Evolutionary conservation across 2,797 vertebrate genomes (phyloP), one percentile per base, ranked within the genome.

Genomic region (Setipinna tenuifilis): DNA sequence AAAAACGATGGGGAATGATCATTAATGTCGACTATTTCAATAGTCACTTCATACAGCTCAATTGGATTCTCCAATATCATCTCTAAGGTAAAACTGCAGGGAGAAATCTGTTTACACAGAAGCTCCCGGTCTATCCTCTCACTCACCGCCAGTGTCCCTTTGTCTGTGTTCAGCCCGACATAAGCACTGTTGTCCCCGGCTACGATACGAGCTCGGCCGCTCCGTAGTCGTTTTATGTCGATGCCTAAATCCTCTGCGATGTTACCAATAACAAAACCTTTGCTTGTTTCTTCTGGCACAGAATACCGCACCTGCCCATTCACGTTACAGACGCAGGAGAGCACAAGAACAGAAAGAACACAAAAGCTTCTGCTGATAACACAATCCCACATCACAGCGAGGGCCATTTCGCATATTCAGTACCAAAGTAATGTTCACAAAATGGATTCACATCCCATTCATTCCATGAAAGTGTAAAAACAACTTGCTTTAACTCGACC

Each of bases 11-110:
- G 95, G 19, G 92, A 90, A 59, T 96, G 92, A 25, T 96, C 94
- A 83, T 96, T 96, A 0, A 95, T 92, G 84, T 95, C 94, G 65
- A 91, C 48, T 31, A 95, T 92, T 68, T 95, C 94, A 0, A 94
- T 87, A 75, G 94, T 94, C 3, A 95, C 89, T 54, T 92, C 87
- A 83, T 94, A 92, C n/a, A 97, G 83, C 86, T 96, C 96, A 88
- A 97, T 94, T 0, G 97, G 96, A 81, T 96, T 97, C 61, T 97
- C 95, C 31, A 96, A 48, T 35, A 97, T 93, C 0, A 94, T 91
- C 93, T 97, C 95, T 54, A 96, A 96, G 91, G 94, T 92, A n/a
- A 97, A 88, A 16, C 90, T 93, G 61, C 97, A 97, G 1, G 94
- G 90, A 86, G 88, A 90, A 44, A 90, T 89, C 28, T 91, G 86